Evolutionary conservation across 2,888 invertebrate genomes (phyloP).

Genomic region (Adela reaumurella): DNA sequence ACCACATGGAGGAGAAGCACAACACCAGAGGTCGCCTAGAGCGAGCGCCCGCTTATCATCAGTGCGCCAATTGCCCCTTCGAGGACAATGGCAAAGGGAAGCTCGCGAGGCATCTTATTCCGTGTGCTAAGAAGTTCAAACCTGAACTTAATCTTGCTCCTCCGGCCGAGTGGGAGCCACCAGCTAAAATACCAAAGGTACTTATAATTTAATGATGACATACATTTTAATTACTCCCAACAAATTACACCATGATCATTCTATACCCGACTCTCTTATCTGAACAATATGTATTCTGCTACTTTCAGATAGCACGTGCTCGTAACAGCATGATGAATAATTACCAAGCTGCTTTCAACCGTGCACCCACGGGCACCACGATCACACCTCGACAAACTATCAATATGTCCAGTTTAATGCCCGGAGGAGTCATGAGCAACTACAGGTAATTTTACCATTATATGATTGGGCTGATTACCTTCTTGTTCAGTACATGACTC

Average conservation of each 20-base stretch:
- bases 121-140: conserved; percentile 87
- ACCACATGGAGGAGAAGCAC: conserved; percentile 90
- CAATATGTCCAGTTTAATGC: conserved; percentile 22
- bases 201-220: conserved; percentile 12
- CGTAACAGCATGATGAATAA: conserved; percentile 36
- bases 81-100: conserved; percentile 93
- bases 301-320: conserved; percentile 32
- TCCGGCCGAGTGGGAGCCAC: conserved; percentile 88
- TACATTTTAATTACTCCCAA: too few species aligned
- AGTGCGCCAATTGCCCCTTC: conserved; percentile 90
- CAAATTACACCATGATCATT: too few species aligned
- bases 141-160: conserved; percentile 83
- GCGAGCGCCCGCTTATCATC: conserved; percentile 81
- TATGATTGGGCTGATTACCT: too few species aligned
- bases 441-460: background rate
- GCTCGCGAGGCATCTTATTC: conserved; percentile 79
- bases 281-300: too few species aligned
- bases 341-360: conserved; percentile 46
- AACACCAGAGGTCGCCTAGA: conserved; percentile 79
- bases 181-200: conserved; percentile 86
- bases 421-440: conserved; percentile 28
- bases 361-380: conserved; percentile 45
- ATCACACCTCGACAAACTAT: conserved; percentile 35
- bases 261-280: too few species aligned
- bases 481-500: background rate